Evolutionary conservation across 2,797 vertebrate species (phyloP).

Genomic region (Thunnus albacares): DNA sequence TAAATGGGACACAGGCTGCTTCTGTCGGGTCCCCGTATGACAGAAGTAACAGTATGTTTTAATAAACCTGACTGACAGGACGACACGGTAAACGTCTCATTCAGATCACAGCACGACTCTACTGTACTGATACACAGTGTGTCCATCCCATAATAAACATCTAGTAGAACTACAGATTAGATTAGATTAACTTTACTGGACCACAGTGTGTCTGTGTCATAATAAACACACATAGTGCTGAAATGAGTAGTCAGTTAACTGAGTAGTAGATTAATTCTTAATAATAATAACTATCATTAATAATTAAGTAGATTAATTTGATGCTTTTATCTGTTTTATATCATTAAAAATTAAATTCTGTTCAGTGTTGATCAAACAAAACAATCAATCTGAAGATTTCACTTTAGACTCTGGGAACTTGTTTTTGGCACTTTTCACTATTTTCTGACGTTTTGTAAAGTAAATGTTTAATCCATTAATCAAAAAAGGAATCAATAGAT

Average conservation of each 20-base stretch:
- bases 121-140: background rate
- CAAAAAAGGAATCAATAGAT: background rate
- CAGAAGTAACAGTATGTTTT: slow-evolving; percentile 24
- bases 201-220: background rate
- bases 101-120: slow-evolving; percentile 8
- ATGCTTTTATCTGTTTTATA: too few relatives aligned
- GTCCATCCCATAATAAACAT: slow-evolving; percentile 13
- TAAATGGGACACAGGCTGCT: slow-evolving; percentile 19
- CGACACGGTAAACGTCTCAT: background rate
- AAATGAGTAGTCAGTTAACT: too few relatives aligned
- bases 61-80: slow-evolving; percentile 10
- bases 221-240: too few relatives aligned
- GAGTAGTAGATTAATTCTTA: too few relatives aligned
- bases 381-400: background rate
- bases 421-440: background rate
- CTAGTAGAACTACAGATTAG: background rate
- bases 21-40: slow-evolving; percentile 4
- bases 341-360: too few relatives aligned
- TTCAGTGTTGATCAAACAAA: background rate
- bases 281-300: too few relatives aligned
- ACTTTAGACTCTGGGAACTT: background rate
- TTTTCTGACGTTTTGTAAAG: background rate
- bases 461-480: accelerated
- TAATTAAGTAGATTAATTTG: too few relatives aligned
- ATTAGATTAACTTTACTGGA: background rate